A percentile compares a stretch with the other conserved stretches of the same genome.
phyloP scores from a whole-genome alignment of 2,113 vertebrate species.

The Ploceus nigricollis region DNA sequence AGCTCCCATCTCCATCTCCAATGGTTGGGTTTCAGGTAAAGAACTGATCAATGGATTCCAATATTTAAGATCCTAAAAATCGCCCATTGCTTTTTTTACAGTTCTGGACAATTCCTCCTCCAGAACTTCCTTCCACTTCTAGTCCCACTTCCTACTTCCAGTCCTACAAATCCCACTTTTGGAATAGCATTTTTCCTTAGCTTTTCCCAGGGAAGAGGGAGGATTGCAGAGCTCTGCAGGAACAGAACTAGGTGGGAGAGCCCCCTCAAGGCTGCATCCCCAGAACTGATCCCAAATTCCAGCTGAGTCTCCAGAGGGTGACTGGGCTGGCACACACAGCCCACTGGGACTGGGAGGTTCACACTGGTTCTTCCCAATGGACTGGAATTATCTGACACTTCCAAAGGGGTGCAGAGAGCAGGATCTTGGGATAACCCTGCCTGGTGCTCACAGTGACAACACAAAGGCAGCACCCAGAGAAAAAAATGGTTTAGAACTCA shows the following conservation, averaged over 20 bases:
- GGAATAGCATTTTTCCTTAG: background rate
- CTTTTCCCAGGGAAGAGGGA: background rate
- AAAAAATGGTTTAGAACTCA: background rate
- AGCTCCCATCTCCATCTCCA: background rate
- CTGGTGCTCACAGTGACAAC: background rate
- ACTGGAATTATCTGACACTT: background rate
- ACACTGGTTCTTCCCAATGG: background rate
- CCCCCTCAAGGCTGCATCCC: too few relatives aligned
- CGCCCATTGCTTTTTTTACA: background rate
- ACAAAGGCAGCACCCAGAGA: background rate
- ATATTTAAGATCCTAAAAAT: background rate
- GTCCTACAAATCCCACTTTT: background rate
- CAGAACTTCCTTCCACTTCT: background rate
- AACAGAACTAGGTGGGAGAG: background rate
- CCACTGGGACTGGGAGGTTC: background rate
- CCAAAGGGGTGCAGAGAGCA: background rate
- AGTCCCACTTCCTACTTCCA: background rate
- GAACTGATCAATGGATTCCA: accelerated
- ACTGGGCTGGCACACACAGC: background rate
- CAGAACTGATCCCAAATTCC: background rate
- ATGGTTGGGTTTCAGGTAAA: accelerated
- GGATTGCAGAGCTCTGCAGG: background rate
- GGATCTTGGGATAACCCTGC: background rate
- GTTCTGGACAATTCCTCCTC: background rate
- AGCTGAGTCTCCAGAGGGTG: background rate